Evolutionary conservation across 2,797 vertebrate genomes (phyloP), one percentile per base, ranked within the genome.

Genomic region (Numenius phaeopus): DNA sequence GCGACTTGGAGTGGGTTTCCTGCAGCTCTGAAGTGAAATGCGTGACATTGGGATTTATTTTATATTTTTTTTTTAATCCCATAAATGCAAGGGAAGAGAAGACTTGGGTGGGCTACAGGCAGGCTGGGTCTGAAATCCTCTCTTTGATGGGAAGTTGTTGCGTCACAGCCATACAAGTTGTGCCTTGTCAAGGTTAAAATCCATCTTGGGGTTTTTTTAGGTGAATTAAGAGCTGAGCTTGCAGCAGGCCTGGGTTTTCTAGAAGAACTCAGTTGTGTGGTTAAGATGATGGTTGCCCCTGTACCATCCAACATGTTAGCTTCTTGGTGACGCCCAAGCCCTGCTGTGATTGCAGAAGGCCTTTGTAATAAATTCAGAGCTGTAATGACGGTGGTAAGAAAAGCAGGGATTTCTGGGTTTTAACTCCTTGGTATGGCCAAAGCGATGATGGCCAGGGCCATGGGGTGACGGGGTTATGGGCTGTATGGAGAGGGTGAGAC

Each of bases 161-260:
- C n/a, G 64, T 82, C 82, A 34, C 32, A 23, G 52, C 14, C 0
- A 0, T 42, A 15, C 52, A n/a, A 32, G 40, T 32, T 73, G 55
- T 83, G 67, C 37, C 61, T 80, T 84, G 44, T 40, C 73, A 73
- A 90, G 58, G 40, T 73, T 66, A 37, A 89, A 62, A 76, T 49
- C 0, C 0, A 1, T n/a, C 40, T 37, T 76, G 57, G 26, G 2
- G 5, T 0, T n/a, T 79, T 52, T 83, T 34, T n/a, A 23, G 16
- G 30, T 39, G 9, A 50, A 29, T 64, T n/a, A 34, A 49, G 24
- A 52, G 14, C 88, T 80, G 70, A 87, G 46, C 27, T 89, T 85
- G 42, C 13, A 23, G 2, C 29, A 61, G 27, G 4, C 11, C 7
- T 78, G 57, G 32, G 5, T 20, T 77, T 90, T 84, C n/a, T n/a